Evolutionary conservation across 2,113 vertebrate genomes (phyloP), one percentile per base, ranked within the genome.

Genomic region (Echinops telfairi): DNA sequence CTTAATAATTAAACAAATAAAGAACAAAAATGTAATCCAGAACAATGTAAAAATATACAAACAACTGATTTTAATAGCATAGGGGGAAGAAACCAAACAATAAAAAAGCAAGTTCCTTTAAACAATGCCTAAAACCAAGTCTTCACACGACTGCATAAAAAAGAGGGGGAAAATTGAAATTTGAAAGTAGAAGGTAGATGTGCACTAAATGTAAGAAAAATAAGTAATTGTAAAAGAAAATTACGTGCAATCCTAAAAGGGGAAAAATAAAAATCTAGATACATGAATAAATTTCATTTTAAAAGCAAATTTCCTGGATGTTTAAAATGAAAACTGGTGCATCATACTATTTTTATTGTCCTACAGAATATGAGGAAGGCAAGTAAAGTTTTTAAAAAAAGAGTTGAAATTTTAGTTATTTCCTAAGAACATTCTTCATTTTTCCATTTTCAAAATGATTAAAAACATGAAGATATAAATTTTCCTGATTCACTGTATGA

Each of bases 401-500:
- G 2, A 31, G 23, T 14, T 88, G 20, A 70, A 79, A 19, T 85
- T 53, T 85, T 19, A 79, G 62, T 27, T 78, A 12, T 53, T 53
- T 53, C 10, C 87, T n/a, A 27, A 82, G 78, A 91, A 47, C 15
- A 71, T 58, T 77, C 10, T 53, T 53, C 12, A 27, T 22, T 27
- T 62, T 92, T 80, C 11, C 19, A 4, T 58, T 62, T 7, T 90
- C 23, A 79, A 77, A 90, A 66, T 86, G 58, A 86, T 8, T 66
- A 22, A 86, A 85, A 14, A 36, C 73, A 6, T 40, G 8, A 78
- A 92, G 16, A 89, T 90, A 25, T 29, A 92, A 88, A 83, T 83
- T 60, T 85, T 91, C 33, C 23, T 33, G 83, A 80, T 76, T 93
- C 36, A 83, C 92, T 92, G 86, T 29, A 60, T 80, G 3, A 83